These are phyloP conservation scores for Apocheima hispidaria DNA, from an alignment of 2,888 invertebrate species.

Conservation along the genomic window DNA sequence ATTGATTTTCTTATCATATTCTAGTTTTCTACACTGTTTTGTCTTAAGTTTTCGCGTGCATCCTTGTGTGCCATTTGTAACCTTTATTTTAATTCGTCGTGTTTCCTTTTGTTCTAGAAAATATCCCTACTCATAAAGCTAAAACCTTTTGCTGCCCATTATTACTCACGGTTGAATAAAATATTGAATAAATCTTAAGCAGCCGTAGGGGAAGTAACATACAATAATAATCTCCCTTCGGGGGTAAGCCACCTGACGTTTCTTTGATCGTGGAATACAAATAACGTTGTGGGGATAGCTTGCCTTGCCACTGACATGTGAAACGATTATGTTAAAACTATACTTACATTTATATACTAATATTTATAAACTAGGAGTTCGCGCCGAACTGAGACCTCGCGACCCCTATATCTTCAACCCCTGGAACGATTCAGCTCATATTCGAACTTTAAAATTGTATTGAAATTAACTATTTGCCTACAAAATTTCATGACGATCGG, in stretches of 20 bases:
- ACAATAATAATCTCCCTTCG: conserved; percentile 51
- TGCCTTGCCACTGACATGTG: conserved; percentile 57
- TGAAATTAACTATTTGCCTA: too few species aligned
- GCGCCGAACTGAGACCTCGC: too few species aligned
- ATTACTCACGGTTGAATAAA: conserved; percentile 37
- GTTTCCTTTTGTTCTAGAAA: background rate
- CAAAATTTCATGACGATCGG: too few species aligned
- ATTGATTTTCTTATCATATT: too few species aligned
- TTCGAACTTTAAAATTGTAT: too few species aligned
- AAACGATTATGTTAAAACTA: conserved; percentile 2
- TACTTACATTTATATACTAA: background rate
- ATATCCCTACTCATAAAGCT: background rate
- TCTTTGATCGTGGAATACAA: conserved; percentile 70
- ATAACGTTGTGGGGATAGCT: conserved; percentile 45
- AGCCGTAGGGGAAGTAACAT: conserved; percentile 50
- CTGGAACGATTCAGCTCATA: too few species aligned
- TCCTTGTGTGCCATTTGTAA: too few species aligned
- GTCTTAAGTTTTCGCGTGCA: too few species aligned
- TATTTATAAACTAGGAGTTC: too few species aligned
- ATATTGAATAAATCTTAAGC: conserved; percentile 49
- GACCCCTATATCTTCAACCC: too few species aligned
- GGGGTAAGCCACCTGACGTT: conserved; percentile 60
- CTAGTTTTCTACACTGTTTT: too few species aligned
- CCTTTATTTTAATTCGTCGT: too few species aligned
- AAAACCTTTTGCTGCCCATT: conserved; percentile 32